These are phyloP conservation scores for Prenolepis imparis DNA, from an alignment of 2,888 invertebrate genomes.

Conservation along the genomic window DNA sequence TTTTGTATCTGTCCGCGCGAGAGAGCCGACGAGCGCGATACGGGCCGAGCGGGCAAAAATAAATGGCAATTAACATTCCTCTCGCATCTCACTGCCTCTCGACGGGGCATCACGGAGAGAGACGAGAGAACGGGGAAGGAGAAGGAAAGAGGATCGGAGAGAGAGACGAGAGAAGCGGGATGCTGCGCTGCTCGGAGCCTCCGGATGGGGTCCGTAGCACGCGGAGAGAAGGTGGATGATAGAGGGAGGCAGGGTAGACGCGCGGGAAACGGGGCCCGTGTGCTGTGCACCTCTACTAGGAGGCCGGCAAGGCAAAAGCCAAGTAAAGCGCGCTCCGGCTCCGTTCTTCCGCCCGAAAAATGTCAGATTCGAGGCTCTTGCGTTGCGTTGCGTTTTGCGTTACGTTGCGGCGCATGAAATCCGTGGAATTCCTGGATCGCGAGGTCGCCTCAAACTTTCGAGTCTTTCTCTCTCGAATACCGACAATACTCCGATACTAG, in stretches of 20 bases:
- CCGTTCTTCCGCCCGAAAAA: conserved; percentile 78
- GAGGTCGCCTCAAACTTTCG: conserved; percentile 68
- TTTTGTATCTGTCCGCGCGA: conserved; percentile 74
- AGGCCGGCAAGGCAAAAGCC: conserved; percentile 43
- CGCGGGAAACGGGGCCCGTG: conserved; percentile 35
- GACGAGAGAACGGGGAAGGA: conserved; percentile 18
- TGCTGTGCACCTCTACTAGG: conserved; percentile 59
- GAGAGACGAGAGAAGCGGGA: conserved; percentile 22
- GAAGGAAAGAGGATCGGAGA: conserved; percentile 2
- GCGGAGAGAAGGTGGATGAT: background rate
- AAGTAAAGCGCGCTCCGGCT: conserved; percentile 33
- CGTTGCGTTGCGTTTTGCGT: too few species aligned
- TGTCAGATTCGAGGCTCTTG: conserved; percentile 76
- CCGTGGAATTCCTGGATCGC: conserved; percentile 79
- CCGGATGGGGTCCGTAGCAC: conserved; percentile 17
- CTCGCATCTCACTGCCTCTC: conserved; percentile 78
- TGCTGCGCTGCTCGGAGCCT: conserved; percentile 26
- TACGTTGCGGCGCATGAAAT: conserved; percentile 74
- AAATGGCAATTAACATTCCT: conserved; percentile 85
- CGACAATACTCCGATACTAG: conserved; percentile 13
- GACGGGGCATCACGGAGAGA: conserved; percentile 68
- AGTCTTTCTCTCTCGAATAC: conserved; percentile 21
- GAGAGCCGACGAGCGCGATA: conserved; percentile 70
- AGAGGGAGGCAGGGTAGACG: conserved; percentile 8
- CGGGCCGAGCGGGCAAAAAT: conserved; percentile 79